phyloP scores from a whole-genome alignment of 1,140 invertebrate species.

The Cotesia glomerata region DNA sequence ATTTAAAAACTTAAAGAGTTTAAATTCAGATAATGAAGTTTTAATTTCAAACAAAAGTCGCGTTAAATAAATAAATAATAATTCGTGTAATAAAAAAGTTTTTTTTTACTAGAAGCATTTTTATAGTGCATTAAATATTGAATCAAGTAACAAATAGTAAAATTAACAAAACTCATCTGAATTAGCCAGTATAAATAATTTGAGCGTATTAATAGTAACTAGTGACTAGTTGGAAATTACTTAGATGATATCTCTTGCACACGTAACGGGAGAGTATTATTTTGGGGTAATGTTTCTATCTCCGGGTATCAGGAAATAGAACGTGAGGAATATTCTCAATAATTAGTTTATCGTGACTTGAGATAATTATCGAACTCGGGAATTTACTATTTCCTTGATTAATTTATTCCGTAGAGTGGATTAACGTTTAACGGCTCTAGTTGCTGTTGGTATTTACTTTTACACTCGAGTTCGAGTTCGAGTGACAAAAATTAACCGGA shows the following conservation, averaged over 20 bases:
- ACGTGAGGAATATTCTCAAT: neutral
- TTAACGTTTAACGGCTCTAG: neutral
- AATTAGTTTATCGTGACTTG: neutral
- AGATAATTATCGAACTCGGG: neutral
- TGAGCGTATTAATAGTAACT: no score
- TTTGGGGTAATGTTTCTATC: neutral
- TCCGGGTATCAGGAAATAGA: neutral
- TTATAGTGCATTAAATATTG: no score
- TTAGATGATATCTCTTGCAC: no score
- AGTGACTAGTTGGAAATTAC: no score
- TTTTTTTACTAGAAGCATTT: no score
- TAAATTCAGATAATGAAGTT: no score
- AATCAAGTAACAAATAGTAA: no score
- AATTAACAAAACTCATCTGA: no score
- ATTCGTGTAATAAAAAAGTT: neutral
- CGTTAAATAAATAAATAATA: no score
- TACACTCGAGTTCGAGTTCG: neutral
- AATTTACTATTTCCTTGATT: slow-evolving; percentile 1
- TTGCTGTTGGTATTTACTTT: neutral
- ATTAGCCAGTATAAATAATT: no score
- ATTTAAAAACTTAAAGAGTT: no score
- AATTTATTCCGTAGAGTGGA: neutral
- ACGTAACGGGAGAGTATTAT: neutral
- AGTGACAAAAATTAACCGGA: neutral
- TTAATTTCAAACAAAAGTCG: no score